Evolutionary conservation across 30 jellyfish, hydroid and myxozoan species (phyloP), one percentile per base, ranked within the genome.

Genomic region (Aurelia aurita): DNA sequence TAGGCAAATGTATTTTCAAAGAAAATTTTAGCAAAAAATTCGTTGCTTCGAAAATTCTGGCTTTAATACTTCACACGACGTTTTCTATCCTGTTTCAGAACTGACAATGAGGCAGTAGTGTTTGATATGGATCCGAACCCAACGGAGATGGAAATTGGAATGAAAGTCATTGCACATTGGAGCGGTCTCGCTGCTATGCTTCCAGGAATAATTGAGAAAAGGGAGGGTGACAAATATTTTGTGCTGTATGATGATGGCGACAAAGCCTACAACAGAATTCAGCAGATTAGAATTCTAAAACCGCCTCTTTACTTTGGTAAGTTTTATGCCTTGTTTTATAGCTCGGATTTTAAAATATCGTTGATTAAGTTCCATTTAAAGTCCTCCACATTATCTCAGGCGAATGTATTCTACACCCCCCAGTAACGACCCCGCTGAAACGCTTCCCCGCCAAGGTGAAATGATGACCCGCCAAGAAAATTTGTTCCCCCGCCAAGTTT

Each of bases 221-320:
- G 78, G 12, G 99, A 95, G 32, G 97, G 97, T 49, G 79, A 79
- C 49, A 89, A 85, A 59, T 95, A 84, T 63, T 96, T 79, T 58
- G 97, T 95, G 60, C 77, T 86, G 11, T 95, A 89, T 74, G 99
- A 95, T 44, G 99, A 95, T 86, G 99, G 98, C 27, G 99, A 95
- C 80, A 84, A 74, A 31, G 97, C 88, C 1, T 54, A 47, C 16
- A 95, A 95, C 72, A 62, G 94, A 49, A 43, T 95, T n/a, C 98
- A 90, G 68, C 99, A 95, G 64, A 70, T 95, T 61, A 77, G 99
- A 27, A 91, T 95, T 45, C 70, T 95, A 31, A 95, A 95, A 64
- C 99, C 99, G 11, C 99, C 99, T 5, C 88, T 95, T 15, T 95
- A 77, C 63, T 95, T 95, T 68, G 99, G 99, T 95, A 72, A 77